A percentile compares a stretch with the other conserved stretches of the same genome.
Conservation (phyloP, 2,888 invertebrate genomes). For the Amphimallon solstitiale region DNA sequence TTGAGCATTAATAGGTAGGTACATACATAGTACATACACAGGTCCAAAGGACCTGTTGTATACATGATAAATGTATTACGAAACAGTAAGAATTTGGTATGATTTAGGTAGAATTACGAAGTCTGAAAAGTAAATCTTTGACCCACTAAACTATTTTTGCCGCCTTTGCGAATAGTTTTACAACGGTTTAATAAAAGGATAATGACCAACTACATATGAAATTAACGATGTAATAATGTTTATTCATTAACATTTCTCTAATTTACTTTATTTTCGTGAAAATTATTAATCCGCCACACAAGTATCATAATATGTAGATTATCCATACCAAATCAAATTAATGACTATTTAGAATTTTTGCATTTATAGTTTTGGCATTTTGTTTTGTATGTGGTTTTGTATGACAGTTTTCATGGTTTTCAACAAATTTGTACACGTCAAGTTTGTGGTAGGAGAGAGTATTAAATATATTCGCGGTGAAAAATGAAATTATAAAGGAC, state of each 20-base stretch:
- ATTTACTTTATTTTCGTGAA: too few relatives aligned
- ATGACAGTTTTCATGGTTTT: conserved; percentile 32
- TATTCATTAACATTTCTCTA: too few relatives aligned
- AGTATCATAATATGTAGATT: too few relatives aligned
- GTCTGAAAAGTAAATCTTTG: too few relatives aligned
- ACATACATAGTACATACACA: conserved; percentile 15
- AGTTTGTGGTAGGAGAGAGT: conserved; percentile 4
- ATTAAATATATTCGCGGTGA: conserved; percentile 12
- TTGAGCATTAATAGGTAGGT: conserved; percentile 41
- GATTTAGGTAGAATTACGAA: too few relatives aligned
- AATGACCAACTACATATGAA: too few relatives aligned
- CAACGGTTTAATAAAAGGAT: neutral
- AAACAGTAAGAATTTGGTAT: neutral
- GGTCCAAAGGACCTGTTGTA: conserved; percentile 17
- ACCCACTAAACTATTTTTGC: too few relatives aligned
- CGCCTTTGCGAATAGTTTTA: neutral
- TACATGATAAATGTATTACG: neutral
- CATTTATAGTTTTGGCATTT: conserved; percentile 13
- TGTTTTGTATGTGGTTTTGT: too few relatives aligned
- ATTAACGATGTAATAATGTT: too few relatives aligned
- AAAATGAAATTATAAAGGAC: conserved; percentile 31
- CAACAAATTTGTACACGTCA: conserved; percentile 35
- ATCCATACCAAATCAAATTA: too few relatives aligned
- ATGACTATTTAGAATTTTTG: neutral
- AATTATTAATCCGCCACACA: too few relatives aligned